Base-by-base conservation (phyloP, 2,888 invertebrate genomes). In the Neria commutata region DNA sequence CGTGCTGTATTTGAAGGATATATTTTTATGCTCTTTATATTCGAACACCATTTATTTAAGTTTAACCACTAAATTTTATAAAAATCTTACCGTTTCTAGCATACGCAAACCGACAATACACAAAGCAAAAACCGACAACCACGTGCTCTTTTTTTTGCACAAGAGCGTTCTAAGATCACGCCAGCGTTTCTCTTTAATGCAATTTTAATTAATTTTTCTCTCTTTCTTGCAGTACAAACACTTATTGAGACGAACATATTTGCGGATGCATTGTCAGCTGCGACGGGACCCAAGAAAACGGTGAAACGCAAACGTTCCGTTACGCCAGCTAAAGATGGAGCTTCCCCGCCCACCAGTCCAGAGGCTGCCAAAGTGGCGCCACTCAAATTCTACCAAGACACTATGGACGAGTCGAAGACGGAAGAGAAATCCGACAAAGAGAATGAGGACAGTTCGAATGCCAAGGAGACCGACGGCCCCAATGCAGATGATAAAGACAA, bases 181-280 rank as follows among this genome's bases (percentile, higher is more conserved):
- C n/a, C n/a, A n/a, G n/a, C n/a, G n/a, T n/a, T n/a, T n/a, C n/a
- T 49, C 40, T 47, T 1, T 45, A 6, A 16, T 23, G 4, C 11
- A 14, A 29, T 10, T 37, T 16, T 16, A 49, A 19, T 48, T 17
- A 51, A 46, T 29, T 25, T 50, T 47, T 19, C 26, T 49, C 37
- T 25, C 11, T 46, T 26, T 42, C 33, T 53, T 66, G 67, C 86
- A 90, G 91, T 91, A 54, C 86, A 88, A 82, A 82, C 90, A 67
- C 82, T 96, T 49, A 89, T 93, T 77, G 97, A 97, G 80, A 95
- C 95, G 76, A 93, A 92, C 73, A 89, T 94, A 83, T 97, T 97
- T 78, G 95, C 95, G 90, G 95, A 95, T 80, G 95, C 95, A 0
- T 83, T 97, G 33, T 86, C 87, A 66, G 91, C 91, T 4, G 91